Evolutionary conservation across 2,797 vertebrate species (phyloP).

Genomic region (Pangasius mekongensis): DNA sequence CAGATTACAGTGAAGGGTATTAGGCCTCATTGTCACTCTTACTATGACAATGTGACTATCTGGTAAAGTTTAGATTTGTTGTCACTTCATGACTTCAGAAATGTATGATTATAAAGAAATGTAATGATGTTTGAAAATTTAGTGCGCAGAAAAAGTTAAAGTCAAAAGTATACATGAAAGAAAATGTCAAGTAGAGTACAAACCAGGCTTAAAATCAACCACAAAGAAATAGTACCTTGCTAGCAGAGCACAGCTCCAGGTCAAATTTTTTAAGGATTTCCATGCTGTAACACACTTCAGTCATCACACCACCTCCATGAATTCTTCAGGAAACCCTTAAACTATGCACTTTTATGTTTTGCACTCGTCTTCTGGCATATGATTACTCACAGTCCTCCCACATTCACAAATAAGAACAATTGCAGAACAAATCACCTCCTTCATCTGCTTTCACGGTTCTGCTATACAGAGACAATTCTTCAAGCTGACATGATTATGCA

Average conservation of each 20-base stretch:
- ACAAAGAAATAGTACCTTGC: neutral
- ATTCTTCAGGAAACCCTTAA: neutral
- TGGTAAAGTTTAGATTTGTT: neutral
- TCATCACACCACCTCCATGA: neutral
- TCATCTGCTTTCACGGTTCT: slow-evolving; percentile 11
- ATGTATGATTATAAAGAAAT: neutral
- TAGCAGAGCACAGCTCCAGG: neutral
- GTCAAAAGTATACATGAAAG: neutral
- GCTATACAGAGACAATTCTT: slow-evolving; percentile 34
- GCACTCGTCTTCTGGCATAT: neutral
- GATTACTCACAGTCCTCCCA: slow-evolving; percentile 5
- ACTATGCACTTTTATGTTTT: neutral
- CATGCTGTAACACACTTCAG: neutral
- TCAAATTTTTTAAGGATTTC: neutral
- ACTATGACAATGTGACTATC: neutral
- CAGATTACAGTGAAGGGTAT: neutral
- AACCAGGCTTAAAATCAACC: neutral
- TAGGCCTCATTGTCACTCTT: neutral
- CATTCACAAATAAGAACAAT: slow-evolving; percentile 17
- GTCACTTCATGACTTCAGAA: neutral
- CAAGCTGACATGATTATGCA: slow-evolving; percentile 36
- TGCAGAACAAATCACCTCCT: slow-evolving; percentile 19
- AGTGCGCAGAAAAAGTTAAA: neutral
- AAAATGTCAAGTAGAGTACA: neutral
- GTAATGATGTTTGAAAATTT: neutral